Evolutionary conservation across 2,797 vertebrate genomes (phyloP).

Genomic region (Petrocephalus sullivani): DNA sequence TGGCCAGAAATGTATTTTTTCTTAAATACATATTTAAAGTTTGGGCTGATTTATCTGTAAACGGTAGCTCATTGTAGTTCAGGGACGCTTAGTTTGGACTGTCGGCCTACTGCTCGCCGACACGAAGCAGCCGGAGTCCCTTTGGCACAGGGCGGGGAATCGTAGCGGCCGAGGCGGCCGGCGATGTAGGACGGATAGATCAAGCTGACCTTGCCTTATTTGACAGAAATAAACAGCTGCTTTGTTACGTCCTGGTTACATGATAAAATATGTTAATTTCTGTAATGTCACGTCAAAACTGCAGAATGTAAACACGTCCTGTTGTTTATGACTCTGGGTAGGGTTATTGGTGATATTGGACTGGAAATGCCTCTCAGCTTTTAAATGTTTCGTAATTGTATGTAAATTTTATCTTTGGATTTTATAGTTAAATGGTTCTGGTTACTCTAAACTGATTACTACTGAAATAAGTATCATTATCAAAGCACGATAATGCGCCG

Average conservation of each 20-base stretch:
- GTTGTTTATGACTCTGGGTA: constrained; percentile 1
- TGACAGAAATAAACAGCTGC: too few relatives aligned
- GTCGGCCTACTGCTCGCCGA: not conserved
- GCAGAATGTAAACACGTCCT: not conserved
- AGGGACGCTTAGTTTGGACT: not conserved
- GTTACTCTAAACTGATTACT: not conserved
- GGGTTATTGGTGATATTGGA: not conserved
- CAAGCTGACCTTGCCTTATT: not conserved
- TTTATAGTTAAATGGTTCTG: not conserved
- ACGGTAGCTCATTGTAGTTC: not conserved
- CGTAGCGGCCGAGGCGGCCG: not conserved
- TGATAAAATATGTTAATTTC: not conserved
- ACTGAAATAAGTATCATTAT: not conserved
- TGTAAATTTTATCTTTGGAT: not conserved
- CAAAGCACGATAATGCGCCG: not conserved
- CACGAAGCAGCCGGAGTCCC: not conserved
- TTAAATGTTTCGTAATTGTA: not conserved
- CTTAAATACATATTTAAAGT: not conserved
- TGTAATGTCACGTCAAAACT: not conserved
- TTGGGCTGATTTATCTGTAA: not conserved
- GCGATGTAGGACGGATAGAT: not conserved
- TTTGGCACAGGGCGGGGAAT: not conserved
- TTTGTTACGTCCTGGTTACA: not conserved
- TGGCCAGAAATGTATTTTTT: not conserved
- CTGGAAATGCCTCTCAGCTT: not conserved